These are phyloP conservation scores for Penaeus chinensis DNA, from an alignment of 1,140 invertebrate genomes.

Conservation along the genomic window DNA sequence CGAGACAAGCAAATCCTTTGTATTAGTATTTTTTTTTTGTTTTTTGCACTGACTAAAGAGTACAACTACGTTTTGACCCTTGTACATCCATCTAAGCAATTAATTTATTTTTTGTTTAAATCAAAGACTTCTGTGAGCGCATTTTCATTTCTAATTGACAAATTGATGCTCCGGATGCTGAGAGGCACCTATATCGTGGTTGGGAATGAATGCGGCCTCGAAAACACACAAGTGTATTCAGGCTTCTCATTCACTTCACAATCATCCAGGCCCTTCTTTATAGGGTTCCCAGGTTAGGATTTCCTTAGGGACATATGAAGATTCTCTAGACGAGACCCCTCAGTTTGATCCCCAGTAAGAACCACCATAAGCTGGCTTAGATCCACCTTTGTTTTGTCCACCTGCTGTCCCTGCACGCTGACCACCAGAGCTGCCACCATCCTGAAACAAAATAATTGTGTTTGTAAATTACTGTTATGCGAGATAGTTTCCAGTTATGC, in stretches of 20 bases:
- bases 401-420: conserved; percentile 77
- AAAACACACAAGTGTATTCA: conserved; percentile 3
- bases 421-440: conserved; percentile 76
- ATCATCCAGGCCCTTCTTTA: not conserved
- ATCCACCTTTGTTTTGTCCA: conserved; percentile 76
- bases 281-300: conserved; percentile 23
- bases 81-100: conserved; percentile 47
- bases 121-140: conserved; percentile 59
- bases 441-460: conserved; percentile 69
- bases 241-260: too few species aligned
- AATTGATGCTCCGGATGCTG: conserved; percentile 57
- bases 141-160: conserved; percentile 60
- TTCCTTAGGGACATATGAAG: not conserved
- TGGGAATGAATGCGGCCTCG: conserved; percentile 43
- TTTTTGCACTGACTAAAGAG: conserved; percentile 41
- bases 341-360: conserved; percentile 66
- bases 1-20: conserved; percentile 55
- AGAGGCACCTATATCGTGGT: conserved; percentile 48
- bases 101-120: conserved; percentile 17
- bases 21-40: conserved; percentile 25
- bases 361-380: conserved; percentile 72
- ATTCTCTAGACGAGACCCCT: conserved; percentile 33
- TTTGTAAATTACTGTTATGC: conserved; percentile 63
- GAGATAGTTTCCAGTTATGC: too few species aligned
- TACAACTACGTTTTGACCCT: conserved; percentile 56